These are phyloP conservation scores for Thera britannica DNA, from an alignment of 2,888 invertebrate genomes.

Conservation along the genomic window DNA sequence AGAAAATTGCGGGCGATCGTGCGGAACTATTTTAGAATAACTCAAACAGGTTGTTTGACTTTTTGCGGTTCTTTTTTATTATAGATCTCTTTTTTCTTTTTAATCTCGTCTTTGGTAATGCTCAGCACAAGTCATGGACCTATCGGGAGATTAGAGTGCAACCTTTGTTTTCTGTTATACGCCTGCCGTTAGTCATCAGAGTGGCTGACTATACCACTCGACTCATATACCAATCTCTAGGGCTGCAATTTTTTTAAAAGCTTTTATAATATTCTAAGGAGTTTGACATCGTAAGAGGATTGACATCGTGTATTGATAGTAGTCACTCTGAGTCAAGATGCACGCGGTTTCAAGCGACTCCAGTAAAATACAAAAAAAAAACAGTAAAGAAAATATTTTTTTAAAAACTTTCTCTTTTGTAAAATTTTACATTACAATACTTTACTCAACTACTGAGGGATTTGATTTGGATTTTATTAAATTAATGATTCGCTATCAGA, in stretches of 20 bases:
- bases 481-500: too few species aligned
- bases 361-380: too few species aligned
- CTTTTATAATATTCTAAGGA: neutral
- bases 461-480: too few species aligned
- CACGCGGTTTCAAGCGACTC: too few species aligned
- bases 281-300: too few species aligned
- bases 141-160: conserved; percentile 23
- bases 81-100: conserved; percentile 19
- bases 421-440: too few species aligned
- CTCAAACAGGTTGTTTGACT: conserved; percentile 59
- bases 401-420: too few species aligned
- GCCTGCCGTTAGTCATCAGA: neutral
- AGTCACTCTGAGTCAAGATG: too few species aligned
- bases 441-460: too few species aligned
- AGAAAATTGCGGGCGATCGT: conserved; percentile 61
- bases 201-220: neutral
- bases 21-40: conserved; percentile 55
- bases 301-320: too few species aligned
- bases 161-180: neutral
- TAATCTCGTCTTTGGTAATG: conserved; percentile 29
- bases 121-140: conserved; percentile 37
- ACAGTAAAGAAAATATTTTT: too few species aligned
- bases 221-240: neutral
- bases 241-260: neutral
- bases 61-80: conserved; percentile 50